Evolutionary conservation across 2,888 invertebrate genomes (phyloP).

Genomic region (Smittia aterrima): DNA sequence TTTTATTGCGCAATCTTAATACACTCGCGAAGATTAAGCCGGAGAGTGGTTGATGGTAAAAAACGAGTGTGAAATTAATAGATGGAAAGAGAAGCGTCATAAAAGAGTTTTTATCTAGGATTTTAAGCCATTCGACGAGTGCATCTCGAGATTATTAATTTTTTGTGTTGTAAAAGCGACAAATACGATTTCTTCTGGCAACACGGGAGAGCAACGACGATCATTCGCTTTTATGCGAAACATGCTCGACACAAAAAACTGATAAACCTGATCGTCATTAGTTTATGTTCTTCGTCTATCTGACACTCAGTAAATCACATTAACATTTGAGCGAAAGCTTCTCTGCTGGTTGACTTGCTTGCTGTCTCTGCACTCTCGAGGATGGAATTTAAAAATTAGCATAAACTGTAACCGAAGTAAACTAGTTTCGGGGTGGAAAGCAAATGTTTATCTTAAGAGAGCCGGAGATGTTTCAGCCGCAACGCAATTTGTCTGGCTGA

Average conservation of each 20-base stretch:
- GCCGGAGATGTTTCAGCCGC: too few relatives aligned
- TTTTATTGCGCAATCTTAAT: constrained; percentile 39
- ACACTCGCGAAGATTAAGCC: constrained; percentile 16
- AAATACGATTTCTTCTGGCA: background rate
- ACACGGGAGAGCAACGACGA: background rate
- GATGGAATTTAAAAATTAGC: background rate
- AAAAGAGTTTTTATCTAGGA: constrained; percentile 38
- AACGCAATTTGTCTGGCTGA: too few relatives aligned
- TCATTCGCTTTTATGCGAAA: background rate
- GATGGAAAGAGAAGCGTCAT: constrained; percentile 29
- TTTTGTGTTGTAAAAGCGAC: constrained; percentile 15
- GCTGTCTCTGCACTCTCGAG: background rate
- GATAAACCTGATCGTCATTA: constrained; percentile 17
- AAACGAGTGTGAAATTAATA: constrained; percentile 41
- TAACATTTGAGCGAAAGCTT: too few relatives aligned
- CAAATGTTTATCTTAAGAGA: too few relatives aligned
- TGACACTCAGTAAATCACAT: background rate
- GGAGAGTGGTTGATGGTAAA: constrained; percentile 2
- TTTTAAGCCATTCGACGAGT: constrained; percentile 2
- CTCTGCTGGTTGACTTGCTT: background rate
- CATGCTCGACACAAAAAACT: background rate
- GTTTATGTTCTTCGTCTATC: background rate
- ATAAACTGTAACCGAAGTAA: background rate
- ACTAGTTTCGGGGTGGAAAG: too few relatives aligned
- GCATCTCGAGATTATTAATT: constrained; percentile 6